These are phyloP conservation scores for Penaeus vannamei DNA, from an alignment of 1,140 invertebrate genomes.

Conservation along the genomic window DNA sequence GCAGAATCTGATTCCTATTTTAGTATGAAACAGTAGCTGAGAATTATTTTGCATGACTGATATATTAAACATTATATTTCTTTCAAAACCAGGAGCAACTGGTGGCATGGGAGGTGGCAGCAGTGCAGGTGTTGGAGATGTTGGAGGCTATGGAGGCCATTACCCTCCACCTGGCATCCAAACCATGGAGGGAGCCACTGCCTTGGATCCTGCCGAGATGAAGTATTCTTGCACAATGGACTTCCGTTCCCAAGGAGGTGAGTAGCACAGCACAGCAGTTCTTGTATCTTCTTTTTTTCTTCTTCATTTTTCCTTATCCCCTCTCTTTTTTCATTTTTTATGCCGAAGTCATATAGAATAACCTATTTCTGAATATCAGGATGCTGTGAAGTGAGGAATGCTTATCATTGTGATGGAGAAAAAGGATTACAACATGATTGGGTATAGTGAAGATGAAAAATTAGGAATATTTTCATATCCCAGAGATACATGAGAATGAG, in stretches of 20 bases:
- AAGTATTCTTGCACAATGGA: conserved; percentile 83
- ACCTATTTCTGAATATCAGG: too few relatives aligned
- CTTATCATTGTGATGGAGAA: too few relatives aligned
- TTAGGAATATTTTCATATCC: too few relatives aligned
- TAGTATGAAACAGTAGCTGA: too few relatives aligned
- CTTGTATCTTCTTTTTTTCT: not conserved
- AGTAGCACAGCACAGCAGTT: conserved; percentile 67
- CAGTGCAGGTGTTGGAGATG: conserved; percentile 40
- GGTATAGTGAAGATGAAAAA: too few relatives aligned
- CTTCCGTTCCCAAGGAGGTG: conserved; percentile 77
- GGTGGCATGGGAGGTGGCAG: conserved; percentile 55
- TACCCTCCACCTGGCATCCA: conserved; percentile 67
- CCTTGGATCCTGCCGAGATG: conserved; percentile 76
- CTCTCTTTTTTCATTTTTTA: too few relatives aligned
- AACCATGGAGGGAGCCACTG: conserved; percentile 70
- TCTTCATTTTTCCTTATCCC: too few relatives aligned
- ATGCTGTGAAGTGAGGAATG: too few relatives aligned
- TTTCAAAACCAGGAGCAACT: conserved; percentile 46
- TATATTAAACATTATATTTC: conserved; percentile 3
- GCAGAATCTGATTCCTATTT: too few relatives aligned
- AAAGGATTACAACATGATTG: too few relatives aligned
- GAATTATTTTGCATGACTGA: not conserved
- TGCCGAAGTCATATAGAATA: too few relatives aligned
- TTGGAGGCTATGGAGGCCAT: conserved; percentile 70
- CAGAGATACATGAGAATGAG: too few relatives aligned